A percentile compares a stretch with the other conserved stretches of the same genome.
Conservation (phyloP, 2,797 vertebrate genomes). For the Petrocephalus sullivani region DNA sequence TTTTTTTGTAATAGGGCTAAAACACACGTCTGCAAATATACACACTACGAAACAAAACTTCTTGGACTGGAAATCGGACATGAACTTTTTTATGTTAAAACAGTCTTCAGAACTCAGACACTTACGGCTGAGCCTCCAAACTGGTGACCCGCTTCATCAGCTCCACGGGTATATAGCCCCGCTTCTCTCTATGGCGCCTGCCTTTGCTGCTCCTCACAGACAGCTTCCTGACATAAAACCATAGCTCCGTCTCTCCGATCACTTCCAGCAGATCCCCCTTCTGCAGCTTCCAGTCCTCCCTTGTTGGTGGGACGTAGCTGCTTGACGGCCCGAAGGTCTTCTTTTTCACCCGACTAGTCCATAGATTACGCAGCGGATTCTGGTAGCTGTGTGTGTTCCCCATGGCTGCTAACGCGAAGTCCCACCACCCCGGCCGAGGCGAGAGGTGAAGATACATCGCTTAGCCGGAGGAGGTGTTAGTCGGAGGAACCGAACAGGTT, state of each 20-base stretch:
- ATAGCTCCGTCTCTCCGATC: slow-evolving; percentile 26
- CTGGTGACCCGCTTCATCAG: slow-evolving; percentile 38
- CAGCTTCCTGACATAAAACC: slow-evolving; percentile 36
- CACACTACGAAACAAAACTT: not conserved
- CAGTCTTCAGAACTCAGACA: not conserved
- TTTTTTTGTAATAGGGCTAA: not conserved
- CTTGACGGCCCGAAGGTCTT: slow-evolving; percentile 5
- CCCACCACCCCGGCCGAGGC: not conserved
- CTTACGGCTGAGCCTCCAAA: slow-evolving; percentile 46
- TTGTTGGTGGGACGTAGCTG: slow-evolving; percentile 23
- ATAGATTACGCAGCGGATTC: not conserved
- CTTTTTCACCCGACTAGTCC: not conserved
- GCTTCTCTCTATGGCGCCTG: slow-evolving; percentile 4
- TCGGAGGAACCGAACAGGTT: not conserved
- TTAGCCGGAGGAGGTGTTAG: not conserved
- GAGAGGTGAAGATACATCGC: not conserved
- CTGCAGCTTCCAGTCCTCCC: slow-evolving; percentile 28
- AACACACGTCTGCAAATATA: not conserved
- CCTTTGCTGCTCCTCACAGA: not conserved
- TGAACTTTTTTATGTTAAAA: not conserved
- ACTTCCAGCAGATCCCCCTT: slow-evolving; percentile 44
- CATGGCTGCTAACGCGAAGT: slow-evolving; percentile 6
- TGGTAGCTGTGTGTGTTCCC: slow-evolving; percentile 3
- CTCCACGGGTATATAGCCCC: slow-evolving; percentile 36
- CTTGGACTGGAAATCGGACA: not conserved